These are phyloP conservation scores for Trachelus troglodyta DNA, from an alignment of 2,888 invertebrate species.

Conservation along the genomic window DNA sequence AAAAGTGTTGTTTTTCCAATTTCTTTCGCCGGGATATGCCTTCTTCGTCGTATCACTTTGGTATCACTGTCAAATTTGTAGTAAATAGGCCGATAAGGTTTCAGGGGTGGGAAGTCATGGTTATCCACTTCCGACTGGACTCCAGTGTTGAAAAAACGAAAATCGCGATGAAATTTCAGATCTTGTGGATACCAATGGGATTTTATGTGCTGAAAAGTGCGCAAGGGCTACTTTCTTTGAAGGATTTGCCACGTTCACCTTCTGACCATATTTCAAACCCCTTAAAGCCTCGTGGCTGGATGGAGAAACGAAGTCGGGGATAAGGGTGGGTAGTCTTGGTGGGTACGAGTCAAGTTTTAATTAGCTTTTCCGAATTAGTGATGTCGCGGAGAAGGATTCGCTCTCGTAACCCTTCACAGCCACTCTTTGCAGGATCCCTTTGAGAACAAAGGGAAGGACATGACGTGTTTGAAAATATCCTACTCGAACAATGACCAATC, in stretches of 20 bases:
- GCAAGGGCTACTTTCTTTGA: neutral
- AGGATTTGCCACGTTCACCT: constrained; percentile 31
- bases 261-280: constrained; percentile 47
- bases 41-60: too few relatives aligned
- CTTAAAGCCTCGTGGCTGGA: constrained; percentile 43
- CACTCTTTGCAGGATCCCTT: constrained; percentile 34
- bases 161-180: neutral
- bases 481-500: constrained; percentile 53
- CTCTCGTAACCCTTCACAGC: constrained; percentile 40
- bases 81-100: too few relatives aligned
- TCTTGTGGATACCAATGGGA: neutral
- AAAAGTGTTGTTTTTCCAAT: too few relatives aligned
- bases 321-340: constrained; percentile 36
- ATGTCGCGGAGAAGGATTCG: constrained; percentile 54
- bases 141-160: constrained; percentile 24
- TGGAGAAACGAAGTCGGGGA: constrained; percentile 4
- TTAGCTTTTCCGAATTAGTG: constrained; percentile 64
- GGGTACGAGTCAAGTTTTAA: constrained; percentile 62
- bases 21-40: too few relatives aligned
- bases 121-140: too few relatives aligned
- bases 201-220: neutral
- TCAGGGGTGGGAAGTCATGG: too few relatives aligned
- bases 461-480: neutral
- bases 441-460: constrained; percentile 43
- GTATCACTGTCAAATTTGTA: too few relatives aligned